Percentiles rank a stretch among this genome's conserved stretches.
phyloP scores from a whole-genome alignment of 1,140 invertebrate species.

The Drosophila nikananu region DNA sequence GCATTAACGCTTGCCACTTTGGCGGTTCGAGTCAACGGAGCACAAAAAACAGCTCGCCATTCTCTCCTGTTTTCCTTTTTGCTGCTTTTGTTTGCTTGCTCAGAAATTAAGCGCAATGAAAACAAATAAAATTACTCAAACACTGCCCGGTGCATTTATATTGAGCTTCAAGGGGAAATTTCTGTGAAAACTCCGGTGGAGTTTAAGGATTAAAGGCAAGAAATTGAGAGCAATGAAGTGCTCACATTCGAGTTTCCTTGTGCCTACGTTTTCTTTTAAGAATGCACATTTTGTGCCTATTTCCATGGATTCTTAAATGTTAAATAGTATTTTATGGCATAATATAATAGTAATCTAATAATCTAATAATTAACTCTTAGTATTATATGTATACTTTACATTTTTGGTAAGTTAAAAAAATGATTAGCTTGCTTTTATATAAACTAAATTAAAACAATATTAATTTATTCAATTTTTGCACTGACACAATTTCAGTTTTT shows the following conservation, averaged over 20 bases:
- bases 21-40: slow-evolving; percentile 38
- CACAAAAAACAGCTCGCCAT: slow-evolving; percentile 26
- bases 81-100: slow-evolving; percentile 18
- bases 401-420: no score
- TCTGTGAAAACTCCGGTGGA: neutral
- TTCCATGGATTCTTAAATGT: neutral
- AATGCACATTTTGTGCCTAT: neutral
- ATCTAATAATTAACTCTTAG: no score
- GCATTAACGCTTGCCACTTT: slow-evolving; percentile 65
- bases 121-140: slow-evolving; percentile 32
- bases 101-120: slow-evolving; percentile 21
- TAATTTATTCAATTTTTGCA: no score
- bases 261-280: no score
- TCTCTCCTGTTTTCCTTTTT: neutral
- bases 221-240: neutral
- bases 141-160: neutral
- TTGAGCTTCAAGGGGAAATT: neutral
- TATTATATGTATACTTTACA: no score
- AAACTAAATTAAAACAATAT: no score
- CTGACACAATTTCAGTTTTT: no score
- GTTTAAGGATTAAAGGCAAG: neutral
- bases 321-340: no score
- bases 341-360: no score
- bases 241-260: no score
- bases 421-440: no score